Percentiles rank a stretch among this genome's conserved stretches.
These are phyloP conservation scores for Lithophane socia DNA, from an alignment of 2,888 invertebrate species.

Conservation along the genomic window DNA sequence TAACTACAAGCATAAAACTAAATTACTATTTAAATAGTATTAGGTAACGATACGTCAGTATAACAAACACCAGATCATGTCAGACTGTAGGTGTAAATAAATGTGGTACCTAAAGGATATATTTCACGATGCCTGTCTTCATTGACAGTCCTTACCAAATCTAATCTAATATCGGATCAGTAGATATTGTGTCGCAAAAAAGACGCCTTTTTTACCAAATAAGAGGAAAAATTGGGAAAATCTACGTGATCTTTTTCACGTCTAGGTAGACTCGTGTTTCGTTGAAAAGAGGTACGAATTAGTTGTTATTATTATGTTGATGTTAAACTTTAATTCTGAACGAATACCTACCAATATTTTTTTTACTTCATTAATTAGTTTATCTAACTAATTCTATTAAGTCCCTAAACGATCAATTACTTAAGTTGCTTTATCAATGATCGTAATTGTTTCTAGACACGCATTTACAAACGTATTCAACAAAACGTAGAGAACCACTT, in stretches of 20 bases:
- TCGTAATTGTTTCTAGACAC: slow-evolving; percentile 44
- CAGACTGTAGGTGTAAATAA: slow-evolving; percentile 24
- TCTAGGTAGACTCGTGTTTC: slow-evolving; percentile 5
- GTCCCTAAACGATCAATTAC: slow-evolving; percentile 31
- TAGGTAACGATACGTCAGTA: not conserved
- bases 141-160: slow-evolving; percentile 50
- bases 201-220: slow-evolving; percentile 28
- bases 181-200: slow-evolving; percentile 35
- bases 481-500: slow-evolving; percentile 2
- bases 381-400: slow-evolving; percentile 3
- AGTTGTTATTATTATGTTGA: not conserved
- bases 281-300: slow-evolving; percentile 11
- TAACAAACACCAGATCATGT: slow-evolving; percentile 17
- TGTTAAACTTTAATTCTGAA: not conserved
- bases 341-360: not conserved
- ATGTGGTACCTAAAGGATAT: slow-evolving; percentile 25
- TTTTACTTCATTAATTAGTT: slow-evolving; percentile 4
- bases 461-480: slow-evolving; percentile 21
- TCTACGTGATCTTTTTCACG: slow-evolving; percentile 38
- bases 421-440: slow-evolving; percentile 17
- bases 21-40: slow-evolving; percentile 15
- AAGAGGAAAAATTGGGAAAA: slow-evolving; percentile 39
- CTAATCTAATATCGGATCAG: slow-evolving; percentile 50
- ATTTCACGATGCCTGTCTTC: slow-evolving; percentile 11
- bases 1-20: slow-evolving; percentile 17